Evolutionary conservation across 2,113 vertebrate species (phyloP).

Genomic region (Bos indicus): DNA sequence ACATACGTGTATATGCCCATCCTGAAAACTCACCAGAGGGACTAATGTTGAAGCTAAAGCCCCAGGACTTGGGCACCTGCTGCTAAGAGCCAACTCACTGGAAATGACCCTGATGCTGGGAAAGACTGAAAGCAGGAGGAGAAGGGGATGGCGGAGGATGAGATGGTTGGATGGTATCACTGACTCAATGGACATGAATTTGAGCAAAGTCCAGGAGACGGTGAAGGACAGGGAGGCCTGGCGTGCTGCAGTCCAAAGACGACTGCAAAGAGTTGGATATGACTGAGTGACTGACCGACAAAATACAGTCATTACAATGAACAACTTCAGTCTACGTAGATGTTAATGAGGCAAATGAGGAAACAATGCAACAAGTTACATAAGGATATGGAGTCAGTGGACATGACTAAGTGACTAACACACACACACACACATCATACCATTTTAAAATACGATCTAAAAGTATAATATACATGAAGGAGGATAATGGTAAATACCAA

Average conservation of each 20-base stretch:
- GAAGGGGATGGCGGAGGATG: background rate
- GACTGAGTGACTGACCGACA: background rate
- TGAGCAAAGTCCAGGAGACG: background rate
- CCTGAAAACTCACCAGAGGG: background rate
- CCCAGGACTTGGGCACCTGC: background rate
- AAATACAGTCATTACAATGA: background rate
- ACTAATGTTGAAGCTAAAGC: background rate
- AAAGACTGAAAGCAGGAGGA: background rate
- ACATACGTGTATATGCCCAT: rapidly evolving
- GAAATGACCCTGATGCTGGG: background rate
- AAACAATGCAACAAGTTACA: background rate
- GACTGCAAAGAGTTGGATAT: rapidly evolving
- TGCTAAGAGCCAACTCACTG: background rate
- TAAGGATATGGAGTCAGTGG: background rate
- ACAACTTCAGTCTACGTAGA: background rate
- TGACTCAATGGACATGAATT: background rate
- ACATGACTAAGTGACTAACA: background rate
- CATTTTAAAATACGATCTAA: background rate
- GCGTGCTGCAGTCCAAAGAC: background rate
- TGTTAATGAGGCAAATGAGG: background rate
- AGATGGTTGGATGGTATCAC: background rate
- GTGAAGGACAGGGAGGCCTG: background rate
- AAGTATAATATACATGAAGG: background rate
- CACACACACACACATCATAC: background rate
- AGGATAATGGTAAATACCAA: background rate